Evolutionary conservation across 2,888 invertebrate genomes (phyloP).

Genomic region (Spisula solida): DNA sequence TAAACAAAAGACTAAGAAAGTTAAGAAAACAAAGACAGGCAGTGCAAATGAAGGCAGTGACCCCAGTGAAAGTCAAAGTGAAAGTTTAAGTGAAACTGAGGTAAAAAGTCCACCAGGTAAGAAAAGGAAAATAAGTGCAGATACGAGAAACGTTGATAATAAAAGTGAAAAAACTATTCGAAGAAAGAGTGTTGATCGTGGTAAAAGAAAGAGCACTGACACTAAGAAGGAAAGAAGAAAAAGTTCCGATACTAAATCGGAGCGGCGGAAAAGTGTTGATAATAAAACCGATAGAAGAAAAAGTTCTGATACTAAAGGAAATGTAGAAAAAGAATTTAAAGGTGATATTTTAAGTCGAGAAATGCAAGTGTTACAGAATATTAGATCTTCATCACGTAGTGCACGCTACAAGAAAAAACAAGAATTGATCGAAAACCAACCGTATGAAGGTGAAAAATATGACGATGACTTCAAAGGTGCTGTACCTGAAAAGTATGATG

Average conservation of each 20-base stretch:
- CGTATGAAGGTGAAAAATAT: slow-evolving; percentile 53
- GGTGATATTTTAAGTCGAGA: slow-evolving; percentile 39
- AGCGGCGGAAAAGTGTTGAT: slow-evolving; percentile 41
- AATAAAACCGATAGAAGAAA: slow-evolving; percentile 52
- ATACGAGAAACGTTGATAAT: slow-evolving; percentile 30
- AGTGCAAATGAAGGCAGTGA: slow-evolving; percentile 7
- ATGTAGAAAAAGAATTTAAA: not conserved
- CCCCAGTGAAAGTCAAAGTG: too few species aligned
- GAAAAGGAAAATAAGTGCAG: slow-evolving; percentile 36
- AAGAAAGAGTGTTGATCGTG: slow-evolving; percentile 11
- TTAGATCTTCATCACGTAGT: slow-evolving; percentile 60
- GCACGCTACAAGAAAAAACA: slow-evolving; percentile 53
- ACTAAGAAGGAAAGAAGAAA: slow-evolving; percentile 43
- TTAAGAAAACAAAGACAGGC: slow-evolving; percentile 20
- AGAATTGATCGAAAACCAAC: slow-evolving; percentile 34
- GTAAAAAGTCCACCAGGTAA: slow-evolving; percentile 29
- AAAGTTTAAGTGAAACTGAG: slow-evolving; percentile 21
- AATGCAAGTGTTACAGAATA: slow-evolving; percentile 62
- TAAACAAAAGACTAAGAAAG: slow-evolving; percentile 28
- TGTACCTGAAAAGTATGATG: slow-evolving; percentile 44
- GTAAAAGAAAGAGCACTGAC: slow-evolving; percentile 33
- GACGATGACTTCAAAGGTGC: slow-evolving; percentile 45
- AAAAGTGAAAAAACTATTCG: not conserved
- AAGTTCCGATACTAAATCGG: slow-evolving; percentile 34
- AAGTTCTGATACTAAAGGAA: slow-evolving; percentile 34